A percentile compares a stretch with the other conserved stretches of the same genome.
phyloP scores from a whole-genome alignment of 2,888 invertebrate species.

The Monopis laevigella region DNA sequence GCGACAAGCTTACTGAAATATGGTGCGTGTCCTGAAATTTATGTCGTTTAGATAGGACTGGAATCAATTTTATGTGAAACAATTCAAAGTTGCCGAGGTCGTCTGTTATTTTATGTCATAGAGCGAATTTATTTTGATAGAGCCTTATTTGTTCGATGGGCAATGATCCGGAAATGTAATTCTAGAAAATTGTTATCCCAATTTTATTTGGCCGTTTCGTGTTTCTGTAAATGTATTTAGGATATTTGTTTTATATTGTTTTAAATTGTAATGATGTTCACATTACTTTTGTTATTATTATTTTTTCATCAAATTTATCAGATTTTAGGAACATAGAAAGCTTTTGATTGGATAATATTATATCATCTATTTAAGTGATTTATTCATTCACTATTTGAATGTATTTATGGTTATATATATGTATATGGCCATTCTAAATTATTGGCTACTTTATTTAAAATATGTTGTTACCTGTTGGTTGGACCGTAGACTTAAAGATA shows the following conservation, averaged over 20 bases:
- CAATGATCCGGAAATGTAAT: conserved; percentile 9
- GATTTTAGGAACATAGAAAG: too few relatives aligned
- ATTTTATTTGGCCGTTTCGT: not conserved
- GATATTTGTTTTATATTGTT: not conserved
- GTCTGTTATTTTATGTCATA: conserved; percentile 18
- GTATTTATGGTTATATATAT: too few relatives aligned
- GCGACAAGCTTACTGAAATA: conserved; percentile 34
- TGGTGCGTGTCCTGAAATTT: conserved; percentile 35
- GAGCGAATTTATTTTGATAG: conserved; percentile 10
- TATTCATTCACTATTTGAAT: too few relatives aligned
- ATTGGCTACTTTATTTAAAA: too few relatives aligned
- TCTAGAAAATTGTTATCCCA: not conserved
- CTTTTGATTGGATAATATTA: too few relatives aligned
- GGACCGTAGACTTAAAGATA: too few relatives aligned
- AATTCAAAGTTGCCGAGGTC: conserved; percentile 31
- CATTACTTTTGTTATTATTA: not conserved
- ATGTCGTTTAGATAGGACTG: conserved; percentile 41
- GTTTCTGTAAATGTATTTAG: conserved; percentile 8
- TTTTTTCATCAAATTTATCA: not conserved
- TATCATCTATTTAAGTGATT: too few relatives aligned
- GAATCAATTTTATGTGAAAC: conserved; percentile 49
- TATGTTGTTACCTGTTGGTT: too few relatives aligned
- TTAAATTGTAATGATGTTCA: not conserved
- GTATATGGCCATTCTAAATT: too few relatives aligned
- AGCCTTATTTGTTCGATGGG: conserved; percentile 3